These are phyloP conservation scores for Listronotus oregonensis DNA, from an alignment of 1,140 invertebrate genomes.

Conservation along the genomic window DNA sequence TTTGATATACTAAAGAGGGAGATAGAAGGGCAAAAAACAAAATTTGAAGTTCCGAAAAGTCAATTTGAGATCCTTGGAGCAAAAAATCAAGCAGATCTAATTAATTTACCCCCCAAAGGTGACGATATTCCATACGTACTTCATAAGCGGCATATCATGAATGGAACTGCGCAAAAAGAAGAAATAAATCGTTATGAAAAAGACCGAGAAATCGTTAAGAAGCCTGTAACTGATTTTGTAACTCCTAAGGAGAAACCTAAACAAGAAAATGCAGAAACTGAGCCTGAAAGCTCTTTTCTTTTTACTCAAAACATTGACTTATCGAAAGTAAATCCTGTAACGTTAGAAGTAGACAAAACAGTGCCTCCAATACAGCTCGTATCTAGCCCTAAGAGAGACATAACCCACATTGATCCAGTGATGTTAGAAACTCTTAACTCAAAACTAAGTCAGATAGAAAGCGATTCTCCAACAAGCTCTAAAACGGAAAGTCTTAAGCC, in stretches of 20 bases:
- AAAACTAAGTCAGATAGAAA: conserved; percentile 74
- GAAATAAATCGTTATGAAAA: conserved; percentile 32
- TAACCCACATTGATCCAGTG: conserved; percentile 68
- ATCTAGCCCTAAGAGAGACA: conserved; percentile 69
- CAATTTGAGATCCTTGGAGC: conserved; percentile 56
- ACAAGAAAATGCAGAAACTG: conserved; percentile 52
- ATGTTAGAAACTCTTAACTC: conserved; percentile 69
- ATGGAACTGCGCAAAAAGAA: conserved; percentile 70
- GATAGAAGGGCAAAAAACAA: conserved; percentile 54
- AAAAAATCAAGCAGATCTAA: conserved; percentile 55
- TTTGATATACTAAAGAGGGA: conserved; percentile 66
- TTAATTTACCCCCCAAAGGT: conserved; percentile 57
- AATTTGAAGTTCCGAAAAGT: conserved; percentile 64
- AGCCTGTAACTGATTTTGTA: conserved; percentile 12
- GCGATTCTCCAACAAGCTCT: conserved; percentile 70
- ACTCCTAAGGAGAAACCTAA: conserved; percentile 19
- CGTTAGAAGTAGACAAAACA: conserved; percentile 69
- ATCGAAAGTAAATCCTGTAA: conserved; percentile 70
- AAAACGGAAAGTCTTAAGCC: conserved; percentile 69
- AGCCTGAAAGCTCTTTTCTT: conserved; percentile 58
- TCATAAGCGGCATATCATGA: conserved; percentile 82
- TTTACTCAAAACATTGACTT: conserved; percentile 75
- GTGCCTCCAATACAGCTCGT: conserved; percentile 63
- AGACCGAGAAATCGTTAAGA: conserved; percentile 19
- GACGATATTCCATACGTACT: conserved; percentile 82